These are phyloP conservation scores for Synergus japonicus DNA, from an alignment of 2,888 invertebrate species.

Conservation along the genomic window DNA sequence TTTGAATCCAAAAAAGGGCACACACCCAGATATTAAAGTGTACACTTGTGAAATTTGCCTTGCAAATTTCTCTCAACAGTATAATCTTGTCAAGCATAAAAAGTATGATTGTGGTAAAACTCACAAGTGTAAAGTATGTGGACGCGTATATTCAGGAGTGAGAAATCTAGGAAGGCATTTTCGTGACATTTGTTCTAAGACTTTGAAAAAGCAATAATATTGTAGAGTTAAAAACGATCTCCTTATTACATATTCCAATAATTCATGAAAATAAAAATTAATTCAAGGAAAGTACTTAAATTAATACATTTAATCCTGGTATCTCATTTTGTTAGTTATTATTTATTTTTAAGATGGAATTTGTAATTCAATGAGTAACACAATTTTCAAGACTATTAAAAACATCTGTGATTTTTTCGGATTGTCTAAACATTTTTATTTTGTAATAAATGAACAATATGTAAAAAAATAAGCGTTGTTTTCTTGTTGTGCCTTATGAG, in stretches of 20 bases:
- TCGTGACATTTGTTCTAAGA: neutral
- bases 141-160: neutral
- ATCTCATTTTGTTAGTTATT: no score
- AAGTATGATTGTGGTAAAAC: neutral
- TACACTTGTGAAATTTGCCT: neutral
- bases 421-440: neutral
- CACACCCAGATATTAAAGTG: neutral
- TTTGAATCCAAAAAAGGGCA: slow-evolving; percentile 1
- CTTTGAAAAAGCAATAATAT: neutral
- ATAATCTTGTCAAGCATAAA: neutral
- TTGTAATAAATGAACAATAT: neutral
- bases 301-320: no score
- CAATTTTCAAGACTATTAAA: no score
- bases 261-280: no score
- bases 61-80: neutral
- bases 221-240: neutral
- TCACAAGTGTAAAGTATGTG: neutral
- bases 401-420: neutral
- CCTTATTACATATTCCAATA: no score
- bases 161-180: neutral
- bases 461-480: neutral
- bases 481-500: no score
- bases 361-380: neutral
- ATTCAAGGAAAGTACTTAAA: no score
- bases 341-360: neutral